These are phyloP conservation scores for Leucozona laternaria DNA, from an alignment of 2,888 invertebrate species.

Conservation along the genomic window DNA sequence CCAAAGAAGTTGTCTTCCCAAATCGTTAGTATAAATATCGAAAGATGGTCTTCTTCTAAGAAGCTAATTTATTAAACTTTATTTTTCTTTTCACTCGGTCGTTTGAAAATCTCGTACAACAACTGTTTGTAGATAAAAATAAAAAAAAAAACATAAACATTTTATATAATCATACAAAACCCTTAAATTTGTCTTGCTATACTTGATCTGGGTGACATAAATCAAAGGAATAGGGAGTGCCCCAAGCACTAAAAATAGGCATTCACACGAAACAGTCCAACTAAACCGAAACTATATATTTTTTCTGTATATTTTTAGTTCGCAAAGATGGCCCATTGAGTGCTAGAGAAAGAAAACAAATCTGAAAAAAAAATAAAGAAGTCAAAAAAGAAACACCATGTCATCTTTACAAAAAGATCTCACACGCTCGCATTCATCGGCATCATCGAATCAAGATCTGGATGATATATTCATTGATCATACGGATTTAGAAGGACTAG, in stretches of 20 bases:
- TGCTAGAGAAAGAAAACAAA: slow-evolving; percentile 17
- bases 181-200: slow-evolving; percentile 2
- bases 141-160: not conserved
- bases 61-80: not conserved
- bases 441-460: slow-evolving; percentile 71
- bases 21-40: slow-evolving; percentile 24
- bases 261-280: slow-evolving; percentile 48
- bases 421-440: slow-evolving; percentile 64
- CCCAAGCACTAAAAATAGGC: slow-evolving; percentile 56
- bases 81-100: not conserved
- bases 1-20: slow-evolving; percentile 45
- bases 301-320: slow-evolving; percentile 64
- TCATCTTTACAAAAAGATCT: slow-evolving; percentile 67
- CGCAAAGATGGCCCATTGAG: slow-evolving; percentile 66
- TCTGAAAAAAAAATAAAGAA: not conserved
- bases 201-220: slow-evolving; percentile 38
- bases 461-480: slow-evolving; percentile 71
- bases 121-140: slow-evolving; percentile 4
- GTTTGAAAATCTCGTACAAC: not conserved
- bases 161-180: not conserved
- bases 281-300: slow-evolving; percentile 52
- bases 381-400: slow-evolving; percentile 37
- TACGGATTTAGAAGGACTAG: slow-evolving; percentile 76
- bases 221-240: slow-evolving; percentile 37
- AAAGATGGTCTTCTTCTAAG: slow-evolving; percentile 27